Evolutionary conservation across 2,797 vertebrate species (phyloP).

Genomic region (Rhabdophis nuchalis): DNA sequence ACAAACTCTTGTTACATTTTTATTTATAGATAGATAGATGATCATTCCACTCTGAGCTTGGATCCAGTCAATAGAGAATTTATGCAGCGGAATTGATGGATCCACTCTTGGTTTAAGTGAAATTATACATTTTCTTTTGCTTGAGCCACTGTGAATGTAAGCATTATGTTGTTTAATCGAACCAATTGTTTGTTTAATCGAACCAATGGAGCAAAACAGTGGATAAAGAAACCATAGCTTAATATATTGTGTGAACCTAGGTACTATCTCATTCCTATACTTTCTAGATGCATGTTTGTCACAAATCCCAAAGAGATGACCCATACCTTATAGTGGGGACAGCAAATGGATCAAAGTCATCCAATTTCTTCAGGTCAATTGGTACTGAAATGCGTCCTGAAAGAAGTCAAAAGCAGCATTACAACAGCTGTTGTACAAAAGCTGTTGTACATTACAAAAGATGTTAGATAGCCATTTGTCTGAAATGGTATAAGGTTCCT

Average conservation of each 20-base stretch:
- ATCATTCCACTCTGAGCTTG: not conserved
- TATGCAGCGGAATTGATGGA: not conserved
- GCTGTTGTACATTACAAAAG: too few species aligned
- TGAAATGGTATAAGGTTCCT: too few species aligned
- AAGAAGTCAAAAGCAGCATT: slow-evolving; percentile 21
- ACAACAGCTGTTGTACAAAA: too few species aligned
- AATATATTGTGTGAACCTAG: not conserved
- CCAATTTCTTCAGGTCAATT: slow-evolving; percentile 82
- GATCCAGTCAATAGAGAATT: too few species aligned
- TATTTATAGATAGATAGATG: too few species aligned
- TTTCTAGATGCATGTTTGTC: not conserved
- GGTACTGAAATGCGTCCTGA: slow-evolving; percentile 92
- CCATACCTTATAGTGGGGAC: slow-evolving; percentile 90
- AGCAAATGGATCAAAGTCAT: slow-evolving; percentile 86
- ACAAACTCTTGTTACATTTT: too few species aligned
- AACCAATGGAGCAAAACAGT: not conserved
- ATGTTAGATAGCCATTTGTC: too few species aligned
- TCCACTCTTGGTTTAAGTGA: not conserved
- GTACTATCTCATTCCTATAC: not conserved
- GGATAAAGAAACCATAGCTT: not conserved
- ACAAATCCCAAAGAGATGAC: not conserved
- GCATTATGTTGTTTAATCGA: not conserved
- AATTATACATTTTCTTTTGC: not conserved
- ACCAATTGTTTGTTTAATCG: not conserved
- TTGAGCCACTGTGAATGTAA: not conserved